Conservation (phyloP, 2,113 vertebrate species). For the Prunella fulvescens region DNA sequence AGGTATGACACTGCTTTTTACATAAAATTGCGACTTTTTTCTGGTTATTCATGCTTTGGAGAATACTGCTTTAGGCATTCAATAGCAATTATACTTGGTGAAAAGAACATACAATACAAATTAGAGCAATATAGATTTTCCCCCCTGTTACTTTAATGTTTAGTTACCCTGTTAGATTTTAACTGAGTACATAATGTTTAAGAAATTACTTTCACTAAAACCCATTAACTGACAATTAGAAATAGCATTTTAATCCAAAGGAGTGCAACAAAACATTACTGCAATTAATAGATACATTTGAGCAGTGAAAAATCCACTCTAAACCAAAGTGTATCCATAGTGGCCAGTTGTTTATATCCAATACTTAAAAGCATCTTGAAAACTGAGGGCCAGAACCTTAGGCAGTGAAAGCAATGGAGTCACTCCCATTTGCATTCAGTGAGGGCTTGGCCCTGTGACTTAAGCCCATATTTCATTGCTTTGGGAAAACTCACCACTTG, state of each 20-base stretch:
- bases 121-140: slow-evolving; percentile 77
- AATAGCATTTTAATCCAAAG: slow-evolving; percentile 67
- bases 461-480: background rate
- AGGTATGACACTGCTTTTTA: slow-evolving; percentile 37
- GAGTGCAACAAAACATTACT: slow-evolving; percentile 64
- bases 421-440: background rate
- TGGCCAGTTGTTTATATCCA: background rate
- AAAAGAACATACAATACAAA: slow-evolving; percentile 79
- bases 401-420: background rate
- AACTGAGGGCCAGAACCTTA: background rate
- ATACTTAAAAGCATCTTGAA: slow-evolving; percentile 24
- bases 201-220: slow-evolving; percentile 76
- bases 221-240: slow-evolving; percentile 73
- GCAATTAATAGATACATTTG: slow-evolving; percentile 50
- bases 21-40: slow-evolving; percentile 66
- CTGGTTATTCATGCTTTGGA: slow-evolving; percentile 70
- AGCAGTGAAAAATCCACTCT: slow-evolving; percentile 60
- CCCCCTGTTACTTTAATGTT: slow-evolving; percentile 73
- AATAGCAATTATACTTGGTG: slow-evolving; percentile 77
- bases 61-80: slow-evolving; percentile 74
- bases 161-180: slow-evolving; percentile 78
- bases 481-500: background rate
- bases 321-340: background rate
- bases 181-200: slow-evolving; percentile 74
- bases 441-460: background rate